Conservation (phyloP, 2,113 vertebrate species). For the Nycticebus coucang region DNA sequence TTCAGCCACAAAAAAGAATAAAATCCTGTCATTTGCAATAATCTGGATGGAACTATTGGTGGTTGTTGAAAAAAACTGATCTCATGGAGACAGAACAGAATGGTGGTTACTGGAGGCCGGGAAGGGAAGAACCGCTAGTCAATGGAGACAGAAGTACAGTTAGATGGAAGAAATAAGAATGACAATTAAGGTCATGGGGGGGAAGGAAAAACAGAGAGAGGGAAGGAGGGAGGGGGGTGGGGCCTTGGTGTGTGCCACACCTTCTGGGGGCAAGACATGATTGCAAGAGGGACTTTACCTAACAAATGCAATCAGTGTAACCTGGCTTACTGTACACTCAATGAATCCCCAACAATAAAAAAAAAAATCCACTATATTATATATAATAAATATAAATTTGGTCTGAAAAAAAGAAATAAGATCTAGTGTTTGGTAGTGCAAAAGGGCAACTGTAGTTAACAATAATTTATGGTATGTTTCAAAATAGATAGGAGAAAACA, state of each 20-base stretch:
- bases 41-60: not conserved
- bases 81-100: not conserved
- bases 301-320: no score
- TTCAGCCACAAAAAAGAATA: not conserved
- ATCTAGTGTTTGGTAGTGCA: not conserved
- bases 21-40: not conserved
- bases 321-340: no score
- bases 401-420: not conserved
- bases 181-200: no score
- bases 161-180: not conserved
- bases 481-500: not conserved
- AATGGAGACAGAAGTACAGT: not conserved
- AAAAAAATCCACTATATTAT: no score
- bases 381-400: no score
- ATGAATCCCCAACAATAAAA: no score
- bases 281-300: no score
- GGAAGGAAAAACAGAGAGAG: no score
- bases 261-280: no score
- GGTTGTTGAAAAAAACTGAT: not conserved
- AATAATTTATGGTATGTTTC: not conserved
- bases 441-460: not conserved
- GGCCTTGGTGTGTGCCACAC: no score
- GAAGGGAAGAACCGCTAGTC: not conserved
- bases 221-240: no score
- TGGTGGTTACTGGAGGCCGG: not conserved